A percentile compares a stretch with the other conserved stretches of the same genome.
phyloP scores from a whole-genome alignment of 2,888 invertebrate species.

The Sepioteuthis lessoniana region DNA sequence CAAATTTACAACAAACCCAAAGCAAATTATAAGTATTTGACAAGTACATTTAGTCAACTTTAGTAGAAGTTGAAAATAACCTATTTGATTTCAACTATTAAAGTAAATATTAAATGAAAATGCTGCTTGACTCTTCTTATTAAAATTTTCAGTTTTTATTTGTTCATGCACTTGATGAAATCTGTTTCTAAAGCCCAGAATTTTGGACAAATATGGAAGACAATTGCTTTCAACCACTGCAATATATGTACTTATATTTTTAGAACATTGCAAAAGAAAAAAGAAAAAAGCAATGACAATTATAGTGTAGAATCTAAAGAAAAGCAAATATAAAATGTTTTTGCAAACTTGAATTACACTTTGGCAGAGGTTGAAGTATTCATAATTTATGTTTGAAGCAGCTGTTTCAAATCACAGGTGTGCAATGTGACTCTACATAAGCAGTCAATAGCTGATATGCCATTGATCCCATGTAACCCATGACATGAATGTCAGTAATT shows the following conservation, averaged over 20 bases:
- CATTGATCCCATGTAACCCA: neutral
- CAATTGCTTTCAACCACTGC: no score
- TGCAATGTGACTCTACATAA: neutral
- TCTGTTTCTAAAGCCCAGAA: no score
- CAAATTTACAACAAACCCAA: no score
- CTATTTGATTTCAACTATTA: no score
- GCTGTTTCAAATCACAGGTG: constrained; percentile 12
- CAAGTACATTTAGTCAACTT: no score
- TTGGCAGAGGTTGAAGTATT: neutral
- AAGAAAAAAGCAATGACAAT: neutral
- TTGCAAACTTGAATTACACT: neutral
- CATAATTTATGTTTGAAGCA: neutral
- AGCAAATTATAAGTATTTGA: no score
- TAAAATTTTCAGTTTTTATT: no score
- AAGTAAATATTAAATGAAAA: no score
- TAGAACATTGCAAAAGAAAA: neutral
- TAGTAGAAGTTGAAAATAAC: no score
- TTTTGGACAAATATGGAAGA: no score
- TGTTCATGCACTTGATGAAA: no score
- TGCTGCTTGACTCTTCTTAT: no score
- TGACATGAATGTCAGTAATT: neutral
- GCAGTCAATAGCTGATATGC: neutral
- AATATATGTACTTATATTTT: neutral
- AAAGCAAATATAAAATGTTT: neutral
- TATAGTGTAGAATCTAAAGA: neutral